Evolutionary conservation across 2,888 invertebrate species (phyloP).

Genomic region (Yponomeuta malinellus): DNA sequence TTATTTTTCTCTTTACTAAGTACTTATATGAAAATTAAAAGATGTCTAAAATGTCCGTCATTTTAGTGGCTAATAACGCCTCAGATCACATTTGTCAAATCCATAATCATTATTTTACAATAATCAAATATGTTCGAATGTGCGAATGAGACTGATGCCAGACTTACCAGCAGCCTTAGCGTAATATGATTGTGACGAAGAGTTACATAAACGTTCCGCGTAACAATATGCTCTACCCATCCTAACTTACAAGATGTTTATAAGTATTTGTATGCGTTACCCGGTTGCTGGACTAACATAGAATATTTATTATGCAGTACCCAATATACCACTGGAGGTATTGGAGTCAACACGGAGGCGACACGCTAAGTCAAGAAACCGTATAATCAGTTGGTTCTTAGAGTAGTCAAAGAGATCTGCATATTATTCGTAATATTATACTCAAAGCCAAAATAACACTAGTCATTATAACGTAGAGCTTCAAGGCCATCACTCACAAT

Average conservation of each 20-base stretch:
- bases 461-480: slow-evolving; percentile 60
- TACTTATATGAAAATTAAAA: too few relatives aligned
- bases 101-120: too few relatives aligned
- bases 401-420: slow-evolving; percentile 42
- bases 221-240: neutral
- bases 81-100: too few relatives aligned
- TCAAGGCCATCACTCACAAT: too few relatives aligned
- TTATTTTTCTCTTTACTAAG: too few relatives aligned
- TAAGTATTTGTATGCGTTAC: neutral
- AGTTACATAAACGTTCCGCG: neutral
- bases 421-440: slow-evolving; percentile 27
- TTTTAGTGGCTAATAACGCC: too few relatives aligned
- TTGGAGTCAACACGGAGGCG: slow-evolving; percentile 74
- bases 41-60: too few relatives aligned
- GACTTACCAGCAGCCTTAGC: too few relatives aligned
- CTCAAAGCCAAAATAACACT: slow-evolving; percentile 54
- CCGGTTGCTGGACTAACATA: slow-evolving; percentile 58
- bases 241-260: neutral
- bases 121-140: too few relatives aligned
- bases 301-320: slow-evolving; percentile 75
- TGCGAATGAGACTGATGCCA: too few relatives aligned
- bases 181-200: too few relatives aligned
- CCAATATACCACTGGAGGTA: slow-evolving; percentile 76
- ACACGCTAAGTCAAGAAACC: slow-evolving; percentile 74
- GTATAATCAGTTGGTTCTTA: slow-evolving; percentile 76